Base-by-base conservation (phyloP, 2,888 invertebrate species). In the Melangyna quadrimaculata region DNA sequence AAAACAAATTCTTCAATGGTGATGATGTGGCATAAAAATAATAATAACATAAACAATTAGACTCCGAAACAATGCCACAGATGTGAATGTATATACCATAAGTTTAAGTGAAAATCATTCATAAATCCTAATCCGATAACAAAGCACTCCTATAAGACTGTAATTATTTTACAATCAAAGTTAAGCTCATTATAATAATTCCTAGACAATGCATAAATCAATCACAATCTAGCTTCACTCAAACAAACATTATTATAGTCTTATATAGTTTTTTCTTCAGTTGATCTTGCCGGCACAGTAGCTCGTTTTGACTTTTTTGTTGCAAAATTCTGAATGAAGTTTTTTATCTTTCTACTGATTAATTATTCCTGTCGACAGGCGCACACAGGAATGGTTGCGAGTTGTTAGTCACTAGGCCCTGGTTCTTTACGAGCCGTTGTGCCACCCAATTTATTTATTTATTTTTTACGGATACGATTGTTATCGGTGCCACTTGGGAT, bases 141-240 rank as follows among this genome's bases (percentile, higher is more conserved):
- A 65, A 65, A 65, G 65, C 45, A 65, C 65, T 65, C 8, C 27
- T 27, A 37, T 17, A 45, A 65, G 29, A 45, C 29, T 19, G 9
- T 65, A 45, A 65, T 65, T 65, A 45, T 32, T 65, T 65, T 45
- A 29, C 29, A 65, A 65, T 65, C 17, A 45, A 45, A 29, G 7
- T 14, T 45, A 65, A 45, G 45, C 65, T 65, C 65, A 65, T 65
- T 65, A 45, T 32, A 65, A 45, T 65, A 45, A 65, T 65, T 65
- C 63, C 27, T 45, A 45, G 63, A 63, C 63, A 43, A 63, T 29
- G 43, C 63, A 63, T 63, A 63, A 63, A 63, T 63, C 63, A 63
- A 63, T 63, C 43, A 29, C 27, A 29, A 45, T 63, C 27, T 14
- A 45, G 12, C 63, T 17, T 45, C 14, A 29, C 24, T 17, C 17